Evolutionary conservation across 37 sponge, comb jelly and placozoan species (phyloP).

Genomic region (Petrosia ficiformis): DNA sequence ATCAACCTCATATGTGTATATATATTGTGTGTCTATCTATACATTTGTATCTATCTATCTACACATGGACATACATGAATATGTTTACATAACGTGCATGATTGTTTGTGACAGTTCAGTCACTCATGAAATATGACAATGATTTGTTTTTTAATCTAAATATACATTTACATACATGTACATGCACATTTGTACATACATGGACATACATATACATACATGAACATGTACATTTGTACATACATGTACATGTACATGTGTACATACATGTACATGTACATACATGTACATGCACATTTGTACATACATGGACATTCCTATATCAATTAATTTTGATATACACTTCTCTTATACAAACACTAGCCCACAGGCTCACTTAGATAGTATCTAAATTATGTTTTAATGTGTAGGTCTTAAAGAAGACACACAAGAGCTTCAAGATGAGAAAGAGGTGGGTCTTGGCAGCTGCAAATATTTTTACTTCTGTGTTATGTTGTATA

Average conservation of each 20-base stretch:
- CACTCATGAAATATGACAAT: not conserved
- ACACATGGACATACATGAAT: no score
- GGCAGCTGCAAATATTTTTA: not conserved
- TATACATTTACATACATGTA: no score
- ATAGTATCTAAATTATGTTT: slow-evolving; percentile 15
- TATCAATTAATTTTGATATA: no score
- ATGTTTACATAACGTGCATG: not conserved
- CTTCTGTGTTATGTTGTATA: no score
- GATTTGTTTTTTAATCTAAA: not conserved
- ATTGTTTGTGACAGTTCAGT: not conserved
- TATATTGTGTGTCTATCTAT: slow-evolving; percentile 3
- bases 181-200: not conserved
- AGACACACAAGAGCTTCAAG: slow-evolving; percentile 76
- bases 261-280: not conserved
- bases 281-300: no score
- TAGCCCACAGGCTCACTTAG: no score
- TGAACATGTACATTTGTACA: no score
- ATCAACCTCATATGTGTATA: slow-evolving; percentile 6
- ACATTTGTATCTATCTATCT: no score
- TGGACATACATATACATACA: not conserved
- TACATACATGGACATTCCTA: no score
- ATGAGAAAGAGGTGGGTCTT: slow-evolving; percentile 78
- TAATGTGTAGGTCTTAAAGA: slow-evolving; percentile 64
- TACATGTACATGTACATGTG: not conserved
- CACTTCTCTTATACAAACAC: no score